Base-by-base conservation (phyloP, 2,113 vertebrate species). In the Trachemys scripta region DNA sequence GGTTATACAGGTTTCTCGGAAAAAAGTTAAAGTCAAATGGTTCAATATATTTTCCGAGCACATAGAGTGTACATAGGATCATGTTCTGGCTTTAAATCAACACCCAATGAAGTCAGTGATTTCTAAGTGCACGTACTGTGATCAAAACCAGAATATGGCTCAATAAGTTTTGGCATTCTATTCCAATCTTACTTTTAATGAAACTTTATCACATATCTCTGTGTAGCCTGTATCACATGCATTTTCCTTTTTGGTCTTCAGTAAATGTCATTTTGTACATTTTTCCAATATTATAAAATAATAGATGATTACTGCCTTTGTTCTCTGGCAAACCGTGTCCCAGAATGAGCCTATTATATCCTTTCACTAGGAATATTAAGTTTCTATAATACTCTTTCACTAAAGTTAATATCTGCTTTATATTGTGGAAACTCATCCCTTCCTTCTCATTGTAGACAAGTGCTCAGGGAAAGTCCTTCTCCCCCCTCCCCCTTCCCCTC, bases 371-470 rank as follows among this genome's bases (percentile, higher is more conserved):
- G 2, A 1, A 51, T 45, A 76, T 49, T 1, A 1, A 89, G 14
- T 31, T 88, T 96, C 94, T 85, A 1, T 27, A 57, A 35, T 91
- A 56, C 89, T 96, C 90, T 51, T 38, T 95, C 79, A 84, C 85
- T 88, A 35, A 35, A 89, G 16, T 86, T 92, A 57, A 50, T 90
- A 7, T 88, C 53, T 88, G 35, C 49, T 92, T 95, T 90, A 19
- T 91, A 88, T 86, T 83, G 84, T 31, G 45, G 49, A 72, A 87
- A 11, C 85, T 56, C 45, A n/a, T 90, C 72, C 56, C 56, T 85
- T 88, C 47, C 4, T 89, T 93, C 62, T 93, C 25, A 7, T n/a
- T 91, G 35, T 81, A 95, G 29, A 11, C 90, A 76, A 25, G 5
- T 88, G 72, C 89, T 80, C 90, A 80, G 95, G 50, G n/a, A 89